Conservation (phyloP, 2,113 vertebrate species). For the Lagopus muta region DNA sequence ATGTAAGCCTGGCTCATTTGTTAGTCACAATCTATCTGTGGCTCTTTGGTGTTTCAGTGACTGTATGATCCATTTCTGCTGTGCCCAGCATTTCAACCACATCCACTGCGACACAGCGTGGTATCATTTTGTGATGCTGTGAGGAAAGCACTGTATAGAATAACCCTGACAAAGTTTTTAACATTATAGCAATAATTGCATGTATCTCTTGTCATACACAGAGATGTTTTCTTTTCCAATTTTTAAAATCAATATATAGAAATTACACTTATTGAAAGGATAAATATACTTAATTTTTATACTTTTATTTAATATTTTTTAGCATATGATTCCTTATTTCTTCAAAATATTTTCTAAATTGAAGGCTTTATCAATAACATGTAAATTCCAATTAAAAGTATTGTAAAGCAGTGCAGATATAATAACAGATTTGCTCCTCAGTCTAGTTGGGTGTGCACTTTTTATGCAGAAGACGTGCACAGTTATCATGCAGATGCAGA, state of each 20-base stretch:
- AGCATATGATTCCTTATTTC: not conserved
- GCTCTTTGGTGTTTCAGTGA: not conserved
- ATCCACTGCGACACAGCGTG: not conserved
- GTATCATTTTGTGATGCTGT: not conserved
- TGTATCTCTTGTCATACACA: not conserved
- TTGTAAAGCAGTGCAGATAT: not conserved
- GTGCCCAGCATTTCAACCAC: not conserved
- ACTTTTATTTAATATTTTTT: not conserved
- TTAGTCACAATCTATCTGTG: not conserved
- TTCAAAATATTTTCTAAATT: not conserved
- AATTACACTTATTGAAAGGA: not conserved
- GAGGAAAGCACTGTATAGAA: not conserved
- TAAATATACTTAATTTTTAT: not conserved
- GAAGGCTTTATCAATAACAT: not conserved
- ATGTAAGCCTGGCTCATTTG: not conserved
- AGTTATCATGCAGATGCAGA: not conserved
- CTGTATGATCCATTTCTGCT: not conserved
- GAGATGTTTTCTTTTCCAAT: not conserved
- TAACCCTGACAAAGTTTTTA: not conserved
- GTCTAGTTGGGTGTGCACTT: not conserved
- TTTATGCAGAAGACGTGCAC: not conserved
- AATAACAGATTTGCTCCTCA: not conserved
- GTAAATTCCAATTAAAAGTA: not conserved
- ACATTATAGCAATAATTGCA: not conserved
- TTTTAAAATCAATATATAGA: not conserved